Conservation (phyloP, 1,140 invertebrate genomes). For the Hestina assimilis region DNA sequence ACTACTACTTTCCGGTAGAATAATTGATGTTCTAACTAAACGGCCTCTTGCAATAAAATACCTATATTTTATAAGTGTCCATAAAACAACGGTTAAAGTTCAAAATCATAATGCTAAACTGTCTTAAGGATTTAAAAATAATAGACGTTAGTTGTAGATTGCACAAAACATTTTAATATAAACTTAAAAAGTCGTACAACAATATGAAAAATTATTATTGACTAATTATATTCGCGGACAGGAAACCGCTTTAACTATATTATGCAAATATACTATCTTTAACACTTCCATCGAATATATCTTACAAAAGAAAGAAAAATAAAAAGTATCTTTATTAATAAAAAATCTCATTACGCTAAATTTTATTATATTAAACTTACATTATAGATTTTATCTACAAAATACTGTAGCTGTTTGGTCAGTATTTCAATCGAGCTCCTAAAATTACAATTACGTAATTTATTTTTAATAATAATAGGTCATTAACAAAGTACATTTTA, state of each 20-base stretch:
- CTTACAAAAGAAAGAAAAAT: conserved; percentile 77
- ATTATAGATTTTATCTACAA: conserved; percentile 78
- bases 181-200: conserved; percentile 90
- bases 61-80: too few species aligned
- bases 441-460: conserved; percentile 63
- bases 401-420: conserved; percentile 70
- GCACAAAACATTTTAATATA: conserved; percentile 90
- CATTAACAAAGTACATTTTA: conserved; percentile 67
- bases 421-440: conserved; percentile 69
- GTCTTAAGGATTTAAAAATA: conserved; percentile 28
- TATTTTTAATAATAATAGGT: conserved; percentile 63
- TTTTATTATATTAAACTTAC: conserved; percentile 75
- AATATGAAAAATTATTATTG: conserved; percentile 88
- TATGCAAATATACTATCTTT: conserved; percentile 78
- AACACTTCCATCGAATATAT: conserved; percentile 78
- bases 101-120: too few species aligned
- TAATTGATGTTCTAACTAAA: too few species aligned
- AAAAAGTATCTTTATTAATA: conserved; percentile 76
- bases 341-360: conserved; percentile 77
- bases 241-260: conserved; percentile 83
- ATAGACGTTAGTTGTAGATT: conserved; percentile 70
- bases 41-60: too few species aligned
- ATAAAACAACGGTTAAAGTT: too few species aligned
- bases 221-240: conserved; percentile 84
- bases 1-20: too few species aligned